phyloP scores from a whole-genome alignment of 2,797 vertebrate species.

The Pseudochirops cupreus region DNA sequence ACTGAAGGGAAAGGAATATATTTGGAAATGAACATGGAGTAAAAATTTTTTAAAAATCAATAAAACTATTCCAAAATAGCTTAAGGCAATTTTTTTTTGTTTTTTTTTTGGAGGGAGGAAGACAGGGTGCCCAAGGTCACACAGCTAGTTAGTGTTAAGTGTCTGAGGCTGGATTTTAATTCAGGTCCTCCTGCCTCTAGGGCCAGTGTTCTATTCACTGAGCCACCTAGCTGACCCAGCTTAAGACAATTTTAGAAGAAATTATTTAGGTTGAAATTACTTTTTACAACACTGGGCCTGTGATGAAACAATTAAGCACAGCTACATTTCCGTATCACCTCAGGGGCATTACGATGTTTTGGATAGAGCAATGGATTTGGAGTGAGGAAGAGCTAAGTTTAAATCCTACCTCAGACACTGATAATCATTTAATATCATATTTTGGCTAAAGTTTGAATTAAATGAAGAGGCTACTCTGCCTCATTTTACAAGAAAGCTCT shows the following conservation, averaged over 20 bases:
- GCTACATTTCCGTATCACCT: neutral
- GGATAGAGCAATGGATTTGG: neutral
- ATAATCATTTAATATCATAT: too few species aligned
- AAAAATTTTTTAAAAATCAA: neutral
- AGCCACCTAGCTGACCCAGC: too few species aligned
- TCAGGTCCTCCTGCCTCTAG: too few species aligned
- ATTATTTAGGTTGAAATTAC: neutral
- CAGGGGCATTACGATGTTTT: neutral
- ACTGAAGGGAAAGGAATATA: neutral
- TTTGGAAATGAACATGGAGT: neutral
- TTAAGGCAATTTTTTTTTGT: neutral
- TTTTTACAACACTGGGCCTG: neutral
- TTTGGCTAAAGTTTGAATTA: too few species aligned
- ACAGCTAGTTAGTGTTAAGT: too few species aligned
- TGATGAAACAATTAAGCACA: slow-evolving; percentile 5
- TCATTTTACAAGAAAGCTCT: too few species aligned
- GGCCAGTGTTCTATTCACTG: too few species aligned
- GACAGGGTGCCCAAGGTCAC: too few species aligned
- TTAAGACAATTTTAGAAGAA: neutral
- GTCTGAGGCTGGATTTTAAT: too few species aligned
- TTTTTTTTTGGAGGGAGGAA: too few species aligned
- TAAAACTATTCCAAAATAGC: neutral
- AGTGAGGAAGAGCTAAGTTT: neutral
- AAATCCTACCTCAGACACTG: neutral
- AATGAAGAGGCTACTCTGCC: too few species aligned